Percentiles rank a stretch among this genome's conserved stretches.
These are phyloP conservation scores for Coracias cyanogaster DNA, from an alignment of 2,797 vertebrate species.

Conservation along the genomic window DNA sequence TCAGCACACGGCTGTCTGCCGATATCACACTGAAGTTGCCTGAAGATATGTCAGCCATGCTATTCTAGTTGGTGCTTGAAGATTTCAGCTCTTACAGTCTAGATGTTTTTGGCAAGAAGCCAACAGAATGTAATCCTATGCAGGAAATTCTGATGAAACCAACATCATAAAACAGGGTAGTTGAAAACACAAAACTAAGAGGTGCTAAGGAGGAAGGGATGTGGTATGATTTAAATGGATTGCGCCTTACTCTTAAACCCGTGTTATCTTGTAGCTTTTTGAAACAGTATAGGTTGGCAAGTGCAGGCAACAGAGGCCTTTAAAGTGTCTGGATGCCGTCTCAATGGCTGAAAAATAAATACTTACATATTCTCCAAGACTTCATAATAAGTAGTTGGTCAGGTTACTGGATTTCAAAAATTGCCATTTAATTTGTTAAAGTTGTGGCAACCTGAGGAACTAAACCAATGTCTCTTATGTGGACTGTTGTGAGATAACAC, in stretches of 20 bases:
- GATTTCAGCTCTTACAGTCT: not conserved
- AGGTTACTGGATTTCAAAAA: not conserved
- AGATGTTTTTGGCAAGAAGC: not conserved
- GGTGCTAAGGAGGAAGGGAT: not conserved
- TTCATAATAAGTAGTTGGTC: not conserved
- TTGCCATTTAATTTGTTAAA: not conserved
- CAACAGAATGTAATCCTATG: not conserved
- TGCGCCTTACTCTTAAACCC: not conserved
- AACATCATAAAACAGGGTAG: not conserved
- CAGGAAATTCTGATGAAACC: not conserved
- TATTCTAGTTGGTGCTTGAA: not conserved
- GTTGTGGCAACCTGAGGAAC: not conserved
- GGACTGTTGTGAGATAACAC: not conserved
- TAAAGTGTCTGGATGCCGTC: not conserved
- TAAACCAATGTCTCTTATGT: not conserved
- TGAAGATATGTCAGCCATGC: not conserved
- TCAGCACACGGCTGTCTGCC: not conserved
- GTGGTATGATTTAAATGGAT: not conserved
- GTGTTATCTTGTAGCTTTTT: not conserved
- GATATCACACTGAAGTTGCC: not conserved
- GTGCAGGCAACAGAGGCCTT: not conserved
- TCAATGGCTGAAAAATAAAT: not conserved
- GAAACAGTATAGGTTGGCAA: not conserved
- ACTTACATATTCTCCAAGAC: not conserved
- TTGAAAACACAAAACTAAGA: not conserved